Evolutionary conservation across 2,888 invertebrate species (phyloP).

Genomic region (Chorisops tibialis): DNA sequence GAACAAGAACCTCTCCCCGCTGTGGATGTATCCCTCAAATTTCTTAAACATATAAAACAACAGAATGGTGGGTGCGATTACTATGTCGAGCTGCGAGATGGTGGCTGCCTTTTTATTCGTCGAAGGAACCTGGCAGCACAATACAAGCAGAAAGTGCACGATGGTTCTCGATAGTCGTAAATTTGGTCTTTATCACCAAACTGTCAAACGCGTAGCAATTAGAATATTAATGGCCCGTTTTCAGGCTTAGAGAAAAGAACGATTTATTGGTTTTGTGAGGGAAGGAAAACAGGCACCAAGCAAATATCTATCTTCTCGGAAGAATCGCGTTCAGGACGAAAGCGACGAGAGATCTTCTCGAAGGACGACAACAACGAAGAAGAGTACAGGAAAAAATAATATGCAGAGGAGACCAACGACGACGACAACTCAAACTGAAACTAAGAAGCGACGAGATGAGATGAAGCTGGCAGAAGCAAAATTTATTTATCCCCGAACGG

Average conservation of each 20-base stretch:
- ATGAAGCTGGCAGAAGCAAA: no score
- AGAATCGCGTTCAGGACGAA: no score
- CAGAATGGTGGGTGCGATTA: conserved; percentile 24
- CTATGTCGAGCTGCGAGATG: no score
- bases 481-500: no score
- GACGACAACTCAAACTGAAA: no score
- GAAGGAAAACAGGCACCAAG: conserved; percentile 30
- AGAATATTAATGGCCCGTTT: conserved; percentile 39
- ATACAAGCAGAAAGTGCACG: conserved; percentile 33
- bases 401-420: no score
- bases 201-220: conserved; percentile 40
- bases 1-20: not conserved
- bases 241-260: conserved; percentile 37
- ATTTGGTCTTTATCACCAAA: conserved; percentile 40
- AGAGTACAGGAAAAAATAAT: no score
- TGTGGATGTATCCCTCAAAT: no score
- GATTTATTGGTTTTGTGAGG: conserved; percentile 37
- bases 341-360: no score
- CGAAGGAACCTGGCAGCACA: conserved; percentile 16
- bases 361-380: no score
- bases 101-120: not conserved
- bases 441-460: no score
- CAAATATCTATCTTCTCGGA: not conserved
- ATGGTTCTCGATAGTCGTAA: conserved; percentile 37
- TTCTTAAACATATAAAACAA: not conserved